Percentiles rank a stretch among this genome's conserved stretches.
phyloP scores from a whole-genome alignment of 2,888 invertebrate species.

The Acanthosepion esculentum region DNA sequence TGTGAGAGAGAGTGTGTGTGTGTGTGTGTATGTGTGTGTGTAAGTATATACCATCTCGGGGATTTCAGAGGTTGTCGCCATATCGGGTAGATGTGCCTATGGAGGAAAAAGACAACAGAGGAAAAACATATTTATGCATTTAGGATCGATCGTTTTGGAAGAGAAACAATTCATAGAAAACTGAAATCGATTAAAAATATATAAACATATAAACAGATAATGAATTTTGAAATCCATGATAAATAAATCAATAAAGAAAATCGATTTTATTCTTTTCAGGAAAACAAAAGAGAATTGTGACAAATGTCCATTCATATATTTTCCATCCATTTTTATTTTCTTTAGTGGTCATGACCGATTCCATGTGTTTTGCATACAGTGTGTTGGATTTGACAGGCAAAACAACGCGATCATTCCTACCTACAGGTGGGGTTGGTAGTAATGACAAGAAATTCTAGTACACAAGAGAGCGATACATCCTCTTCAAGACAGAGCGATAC shows the following conservation, averaged over 20 bases:
- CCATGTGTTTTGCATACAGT: too few relatives aligned
- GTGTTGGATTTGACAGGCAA: too few relatives aligned
- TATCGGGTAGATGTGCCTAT: slow-evolving; percentile 35
- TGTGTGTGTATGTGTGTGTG: neutral
- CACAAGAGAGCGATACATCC: too few relatives aligned
- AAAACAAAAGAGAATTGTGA: too few relatives aligned
- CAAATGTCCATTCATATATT: too few relatives aligned
- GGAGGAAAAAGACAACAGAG: neutral
- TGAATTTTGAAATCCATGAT: neutral
- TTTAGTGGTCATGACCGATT: too few relatives aligned
- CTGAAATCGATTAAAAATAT: neutral
- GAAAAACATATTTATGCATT: neutral
- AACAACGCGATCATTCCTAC: too few relatives aligned
- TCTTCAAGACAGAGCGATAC: too few relatives aligned
- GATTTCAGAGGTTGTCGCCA: neutral
- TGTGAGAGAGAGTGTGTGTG: neutral
- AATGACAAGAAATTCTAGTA: too few relatives aligned
- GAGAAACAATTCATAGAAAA: neutral
- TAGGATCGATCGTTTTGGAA: neutral
- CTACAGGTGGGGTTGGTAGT: too few relatives aligned
- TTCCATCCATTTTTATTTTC: too few relatives aligned
- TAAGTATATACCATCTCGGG: slow-evolving; percentile 39
- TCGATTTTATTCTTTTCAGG: neutral
- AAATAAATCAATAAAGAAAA: neutral
- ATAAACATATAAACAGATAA: neutral